A percentile compares a stretch with the other conserved stretches of the same genome.
Evolutionary conservation across 2,113 vertebrate species (phyloP).

Genomic region (Isurus oxyrinchus): DNA sequence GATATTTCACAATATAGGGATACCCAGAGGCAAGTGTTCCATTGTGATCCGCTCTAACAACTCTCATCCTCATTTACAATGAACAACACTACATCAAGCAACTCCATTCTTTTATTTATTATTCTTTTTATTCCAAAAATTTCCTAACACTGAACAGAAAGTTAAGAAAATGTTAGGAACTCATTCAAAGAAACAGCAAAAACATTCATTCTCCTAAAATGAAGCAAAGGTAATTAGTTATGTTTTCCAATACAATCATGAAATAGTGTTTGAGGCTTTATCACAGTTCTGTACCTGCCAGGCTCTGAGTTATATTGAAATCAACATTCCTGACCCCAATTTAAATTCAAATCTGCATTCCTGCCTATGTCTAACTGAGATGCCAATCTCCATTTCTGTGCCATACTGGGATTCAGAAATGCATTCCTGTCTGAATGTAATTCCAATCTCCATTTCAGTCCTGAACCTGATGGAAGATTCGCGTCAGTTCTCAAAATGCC

Average conservation of each 20-base stretch:
- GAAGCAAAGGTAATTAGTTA: not conserved
- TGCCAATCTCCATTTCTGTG: not conserved
- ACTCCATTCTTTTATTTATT: too few relatives aligned
- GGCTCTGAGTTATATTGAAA: not conserved
- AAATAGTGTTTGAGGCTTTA: not conserved
- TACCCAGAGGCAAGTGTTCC: not conserved
- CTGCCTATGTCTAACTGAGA: not conserved
- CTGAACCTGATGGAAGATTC: not conserved
- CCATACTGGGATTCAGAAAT: not conserved
- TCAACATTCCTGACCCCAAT: not conserved
- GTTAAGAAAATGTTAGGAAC: not conserved
- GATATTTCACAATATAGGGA: not conserved
- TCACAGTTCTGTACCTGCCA: not conserved
- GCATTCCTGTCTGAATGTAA: not conserved
- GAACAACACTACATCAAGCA: not conserved
- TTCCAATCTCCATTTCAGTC: not conserved
- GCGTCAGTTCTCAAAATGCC: not conserved
- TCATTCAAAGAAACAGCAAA: not conserved
- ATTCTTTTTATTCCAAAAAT: not conserved
- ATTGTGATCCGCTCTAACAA: not conserved
- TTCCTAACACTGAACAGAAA: not conserved
- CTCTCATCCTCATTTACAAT: not conserved
- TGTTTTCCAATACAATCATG: not conserved
- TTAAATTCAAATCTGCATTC: not conserved
- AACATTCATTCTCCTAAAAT: not conserved